Evolutionary conservation across 2,888 invertebrate genomes (phyloP), one percentile per base, ranked within the genome.

Genomic region (Lithophane ornitopus): DNA sequence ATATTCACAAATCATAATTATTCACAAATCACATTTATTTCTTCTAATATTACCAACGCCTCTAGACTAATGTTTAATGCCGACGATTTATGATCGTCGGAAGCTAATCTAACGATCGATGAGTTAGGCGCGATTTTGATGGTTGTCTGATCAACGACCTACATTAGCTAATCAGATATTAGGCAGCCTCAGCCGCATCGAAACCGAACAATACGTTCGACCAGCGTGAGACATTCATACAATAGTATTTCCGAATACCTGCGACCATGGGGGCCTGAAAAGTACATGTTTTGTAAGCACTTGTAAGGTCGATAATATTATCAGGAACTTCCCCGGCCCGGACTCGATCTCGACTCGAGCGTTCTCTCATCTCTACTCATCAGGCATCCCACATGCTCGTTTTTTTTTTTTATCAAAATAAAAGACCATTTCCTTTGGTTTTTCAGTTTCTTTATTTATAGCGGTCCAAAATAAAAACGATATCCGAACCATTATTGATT

Each of bases 81-180:
- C 26, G 16, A 62, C 22, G 41, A 73, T 80, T 58, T 80, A 80
- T 65, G 74, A n/a, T 58, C 49, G 56, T 52, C 41, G 34, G 81
- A 63, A 63, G 34, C 63, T 65, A 78, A 72, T 80, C 73, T 46
- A 63, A 65, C 14, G 56, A 52, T 80, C 26, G 44, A 58, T 58
- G 41, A 63, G 22, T 39, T 72, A 12, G 44, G 56, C 56, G 19
- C 11, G 16, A 52, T 44, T 78, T 78, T 72, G 52, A 59, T 72
- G 52, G 44, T 22, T 52, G 56, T 63, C 80, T 62, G 76, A 78
- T 78, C 56, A 56, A 56, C 46, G 62, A 56, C 62, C 39, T 44
- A 63, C 62, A 71, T 79, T 77, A 70, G 54, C 9, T 49, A 77
- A 77, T 77, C 49, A 79, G 56, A 44, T 58, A 71, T 80, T 58